Base-by-base conservation (phyloP, 2,888 invertebrate genomes). In the Cancer borealis region DNA sequence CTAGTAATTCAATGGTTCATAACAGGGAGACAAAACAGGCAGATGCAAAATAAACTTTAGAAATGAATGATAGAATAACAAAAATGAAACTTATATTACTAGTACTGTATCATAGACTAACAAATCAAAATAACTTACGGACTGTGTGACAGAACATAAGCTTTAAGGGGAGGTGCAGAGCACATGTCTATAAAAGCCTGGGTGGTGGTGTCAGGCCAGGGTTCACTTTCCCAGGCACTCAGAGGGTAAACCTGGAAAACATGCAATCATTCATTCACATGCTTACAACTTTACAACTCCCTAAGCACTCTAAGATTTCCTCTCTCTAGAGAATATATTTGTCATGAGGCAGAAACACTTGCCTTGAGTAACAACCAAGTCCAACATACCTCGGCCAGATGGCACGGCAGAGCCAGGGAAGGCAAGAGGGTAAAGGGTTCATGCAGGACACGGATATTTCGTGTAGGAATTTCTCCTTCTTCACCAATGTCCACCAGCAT, bases 401-500 rank as follows among this genome's bases (percentile, higher is more conserved):
- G 79, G 17, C 94, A 92, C 5, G 94, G 92, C 3, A 94, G 79
- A 73, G 94, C 94, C n/a, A 54, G 39, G 45, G 84, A 49, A 14
- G 92, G 92, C 79, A 92, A 47, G 8, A 90, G 45, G 1, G 89
- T 84, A 39, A 94, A 90, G n/a, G 89, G 45, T 26, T 92, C 90
- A 79, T 92, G 45, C 46, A 94, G 79, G 39, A 89, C 21, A 17
- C 94, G 45, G 0, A 94, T 54, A n/a, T 92, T 90, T 39, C 21
- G 92, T 8, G 90, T 89, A 26, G 39, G 49, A 6, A 94, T 30
- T 26, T 30, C 60, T 49, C 60, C 90, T 1, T 47, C 84, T 45
- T 79, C 30, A 26, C 94, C 94, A 45, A 45, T 90, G 60, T 94
- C 94, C 92, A 94, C 39, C 26, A 92, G 90, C 45, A 14, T 46